Evolutionary conservation across 1,140 invertebrate genomes (phyloP).

Genomic region (Carposina sasakii): DNA sequence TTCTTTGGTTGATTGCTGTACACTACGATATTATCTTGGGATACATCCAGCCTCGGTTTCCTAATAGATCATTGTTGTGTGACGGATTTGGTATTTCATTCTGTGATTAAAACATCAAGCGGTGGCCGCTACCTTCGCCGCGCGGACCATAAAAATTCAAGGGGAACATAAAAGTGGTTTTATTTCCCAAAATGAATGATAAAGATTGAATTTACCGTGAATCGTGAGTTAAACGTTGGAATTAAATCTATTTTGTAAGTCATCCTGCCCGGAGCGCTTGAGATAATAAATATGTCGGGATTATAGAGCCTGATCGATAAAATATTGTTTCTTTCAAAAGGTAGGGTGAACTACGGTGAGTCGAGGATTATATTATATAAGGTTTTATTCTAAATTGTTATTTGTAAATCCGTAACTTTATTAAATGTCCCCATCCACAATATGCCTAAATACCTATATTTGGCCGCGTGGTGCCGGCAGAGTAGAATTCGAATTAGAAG

Average conservation of each 20-base stretch:
- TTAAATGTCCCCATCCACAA: no score
- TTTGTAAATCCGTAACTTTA: no score
- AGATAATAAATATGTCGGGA: constrained; percentile 15
- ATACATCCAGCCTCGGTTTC: constrained; percentile 22
- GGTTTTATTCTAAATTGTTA: no score
- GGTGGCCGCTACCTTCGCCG: neutral
- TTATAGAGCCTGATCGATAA: constrained; percentile 15
- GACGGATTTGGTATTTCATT: constrained; percentile 39
- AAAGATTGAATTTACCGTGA: constrained; percentile 17
- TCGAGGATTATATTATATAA: no score
- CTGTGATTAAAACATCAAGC: constrained; percentile 22
- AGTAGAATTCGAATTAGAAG: no score
- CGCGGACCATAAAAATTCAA: constrained; percentile 32
- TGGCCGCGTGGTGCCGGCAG: no score
- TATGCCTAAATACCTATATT: no score
- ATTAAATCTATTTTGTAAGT: constrained; percentile 19
- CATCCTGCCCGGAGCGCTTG: constrained; percentile 3
- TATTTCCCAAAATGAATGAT: constrained; percentile 2
- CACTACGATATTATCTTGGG: constrained; percentile 24
- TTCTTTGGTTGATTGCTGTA: constrained; percentile 25
- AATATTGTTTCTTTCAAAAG: constrained; percentile 13
- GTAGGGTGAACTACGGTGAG: no score
- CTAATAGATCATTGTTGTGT: constrained; percentile 38
- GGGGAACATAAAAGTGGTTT: constrained; percentile 17
- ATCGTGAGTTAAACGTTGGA: constrained; percentile 17